Evolutionary conservation across 2,113 vertebrate genomes (phyloP).

Genomic region (Ursus arctos): DNA sequence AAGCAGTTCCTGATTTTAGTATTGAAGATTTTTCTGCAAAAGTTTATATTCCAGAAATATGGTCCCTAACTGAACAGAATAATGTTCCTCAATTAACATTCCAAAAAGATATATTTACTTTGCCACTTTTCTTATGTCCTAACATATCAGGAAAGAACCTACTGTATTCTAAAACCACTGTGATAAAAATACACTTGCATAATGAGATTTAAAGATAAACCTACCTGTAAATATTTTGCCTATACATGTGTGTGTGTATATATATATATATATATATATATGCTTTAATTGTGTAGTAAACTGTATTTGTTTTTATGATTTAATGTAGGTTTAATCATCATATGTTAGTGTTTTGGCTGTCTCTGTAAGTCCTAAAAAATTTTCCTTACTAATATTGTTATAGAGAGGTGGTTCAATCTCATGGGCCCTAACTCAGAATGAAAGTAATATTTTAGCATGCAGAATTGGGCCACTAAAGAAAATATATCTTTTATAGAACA

Average conservation of each 20-base stretch:
- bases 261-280: not conserved
- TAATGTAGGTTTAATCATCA: not conserved
- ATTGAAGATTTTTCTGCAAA: not conserved
- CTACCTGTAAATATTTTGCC: not conserved
- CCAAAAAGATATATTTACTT: not conserved
- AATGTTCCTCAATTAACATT: not conserved
- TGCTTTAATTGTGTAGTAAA: not conserved
- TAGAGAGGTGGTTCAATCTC: not conserved
- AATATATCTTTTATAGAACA: not conserved
- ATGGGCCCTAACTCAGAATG: not conserved
- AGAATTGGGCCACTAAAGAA: not conserved
- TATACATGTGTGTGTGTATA: no score
- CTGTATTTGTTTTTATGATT: not conserved
- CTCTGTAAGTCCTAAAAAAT: not conserved
- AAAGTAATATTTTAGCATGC: not conserved
- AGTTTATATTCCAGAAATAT: not conserved
- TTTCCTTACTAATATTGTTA: not conserved
- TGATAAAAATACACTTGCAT: not conserved
- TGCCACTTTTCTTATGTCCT: not conserved
- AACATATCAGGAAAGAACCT: not conserved
- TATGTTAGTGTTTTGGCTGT: not conserved
- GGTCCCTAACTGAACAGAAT: not conserved
- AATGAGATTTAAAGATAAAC: not conserved
- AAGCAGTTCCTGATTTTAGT: not conserved
- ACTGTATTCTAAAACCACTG: not conserved